Conservation (phyloP, 1,140 invertebrate genomes). For the Drosophila miranda region DNA sequence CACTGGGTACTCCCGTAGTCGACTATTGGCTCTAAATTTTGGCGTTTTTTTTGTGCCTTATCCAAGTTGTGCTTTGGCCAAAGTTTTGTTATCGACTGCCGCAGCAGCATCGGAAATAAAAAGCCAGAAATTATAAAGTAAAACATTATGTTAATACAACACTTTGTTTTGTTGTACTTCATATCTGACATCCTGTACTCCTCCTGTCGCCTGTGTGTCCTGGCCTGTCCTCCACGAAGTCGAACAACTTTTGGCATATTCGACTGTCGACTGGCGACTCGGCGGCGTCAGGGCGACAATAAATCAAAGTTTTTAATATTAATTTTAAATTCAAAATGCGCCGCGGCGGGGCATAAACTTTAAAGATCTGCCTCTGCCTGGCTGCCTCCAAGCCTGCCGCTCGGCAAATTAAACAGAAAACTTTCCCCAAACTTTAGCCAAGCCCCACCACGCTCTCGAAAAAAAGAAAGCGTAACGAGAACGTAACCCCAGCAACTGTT, state of each 20-base stretch:
- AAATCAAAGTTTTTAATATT: constrained; percentile 80
- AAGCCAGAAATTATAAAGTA: constrained; percentile 49
- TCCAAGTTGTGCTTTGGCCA: constrained; percentile 52
- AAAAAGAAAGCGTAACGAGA: no score
- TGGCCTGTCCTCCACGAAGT: constrained; percentile 6
- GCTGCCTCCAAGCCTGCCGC: constrained; percentile 11
- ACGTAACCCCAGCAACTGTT: constrained; percentile 75
- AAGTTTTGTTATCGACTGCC: constrained; percentile 72
- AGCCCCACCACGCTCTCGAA: constrained; percentile 5
- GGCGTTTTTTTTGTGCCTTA: constrained; percentile 41
- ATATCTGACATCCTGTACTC: constrained; percentile 18
- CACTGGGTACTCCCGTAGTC: constrained; percentile 14
- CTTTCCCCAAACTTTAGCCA: constrained; percentile 35
- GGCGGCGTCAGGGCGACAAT: constrained; percentile 72
- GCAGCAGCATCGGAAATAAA: constrained; percentile 38
- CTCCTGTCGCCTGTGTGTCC: background rate
- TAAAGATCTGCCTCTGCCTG: constrained; percentile 41
- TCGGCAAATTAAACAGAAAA: constrained; percentile 64
- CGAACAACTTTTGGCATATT: constrained; percentile 42
- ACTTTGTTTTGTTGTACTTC: constrained; percentile 58
- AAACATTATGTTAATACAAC: constrained; percentile 75
- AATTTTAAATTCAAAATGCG: constrained; percentile 71
- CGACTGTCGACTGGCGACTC: constrained; percentile 47
- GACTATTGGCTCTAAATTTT: background rate
- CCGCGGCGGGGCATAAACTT: constrained; percentile 42